Evolutionary conservation across 2,113 vertebrate species (phyloP), one percentile per base, ranked within the genome.

Genomic region (Ramphastos sulfuratus): DNA sequence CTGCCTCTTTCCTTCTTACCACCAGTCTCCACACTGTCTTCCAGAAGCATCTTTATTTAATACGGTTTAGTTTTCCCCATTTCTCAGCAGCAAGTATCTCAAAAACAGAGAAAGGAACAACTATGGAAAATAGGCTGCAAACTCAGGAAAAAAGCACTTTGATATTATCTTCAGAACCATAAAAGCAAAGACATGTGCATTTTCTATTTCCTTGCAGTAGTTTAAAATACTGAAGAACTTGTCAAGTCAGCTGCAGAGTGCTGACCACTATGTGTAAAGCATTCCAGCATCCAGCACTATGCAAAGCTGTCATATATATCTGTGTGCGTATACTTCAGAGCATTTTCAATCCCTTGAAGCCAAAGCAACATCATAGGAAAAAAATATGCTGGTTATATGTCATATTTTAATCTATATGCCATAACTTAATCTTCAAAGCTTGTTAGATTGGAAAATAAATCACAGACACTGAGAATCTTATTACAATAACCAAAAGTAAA

Each of bases 401-500:
- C 24, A 21, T 73, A 60, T 56, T 93, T 94, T 67, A 77, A 93
- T 78, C 48, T 71, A 64, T 11, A 60, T 56, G 30, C 18, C 66
- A 33, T 48, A 76, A 73, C 6, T 84, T 87, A 31, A 86, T 44
- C 55, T 84, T 87, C 82, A 73, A 70, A 37, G 61, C 4, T 72
- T 66, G 48, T 46, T 87, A 87, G 33, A 70, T 27, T 76, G 24
- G 35, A 84, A 94, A 93, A 82, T 46, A 89, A 85, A 82, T 76
- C 71, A 85, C 46, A 79, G 31, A 44, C 1, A 0, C 54, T 39
- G 39, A 85, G 64, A 93, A 63, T 87, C 42, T 82, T 48, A 92
- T 80, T 87, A 92, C 12, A 73, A 73, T 78, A 91, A 84, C n/a
- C 73, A 93, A 78, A 90, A 93, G 44, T 69, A 82, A 79, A 86